Evolutionary conservation across 2,797 vertebrate species (phyloP).

Genomic region (Peromyscus attwateri): DNA sequence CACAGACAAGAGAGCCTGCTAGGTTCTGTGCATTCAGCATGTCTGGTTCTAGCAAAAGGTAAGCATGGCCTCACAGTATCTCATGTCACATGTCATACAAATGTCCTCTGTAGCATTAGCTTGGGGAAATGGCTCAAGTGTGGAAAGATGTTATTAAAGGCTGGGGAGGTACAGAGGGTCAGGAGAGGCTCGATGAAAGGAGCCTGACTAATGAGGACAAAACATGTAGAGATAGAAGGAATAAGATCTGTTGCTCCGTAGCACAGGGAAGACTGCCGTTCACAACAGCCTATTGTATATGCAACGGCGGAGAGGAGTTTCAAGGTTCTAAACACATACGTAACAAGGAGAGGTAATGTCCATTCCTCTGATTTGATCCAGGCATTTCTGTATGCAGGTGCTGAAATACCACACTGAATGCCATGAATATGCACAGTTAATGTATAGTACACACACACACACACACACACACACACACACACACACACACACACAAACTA

Average conservation of each 20-base stretch:
- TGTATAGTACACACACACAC: no score
- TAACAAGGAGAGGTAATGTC: background rate
- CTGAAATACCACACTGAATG: background rate
- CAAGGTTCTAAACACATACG: background rate
- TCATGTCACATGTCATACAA: background rate
- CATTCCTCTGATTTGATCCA: background rate
- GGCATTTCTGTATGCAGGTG: background rate
- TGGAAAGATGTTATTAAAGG: background rate
- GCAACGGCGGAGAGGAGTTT: background rate
- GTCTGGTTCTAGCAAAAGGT: background rate
- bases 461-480: background rate
- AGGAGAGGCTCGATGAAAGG: background rate
- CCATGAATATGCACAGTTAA: background rate
- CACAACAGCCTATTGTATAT: background rate
- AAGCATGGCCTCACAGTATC: background rate
- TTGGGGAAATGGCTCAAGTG: background rate
- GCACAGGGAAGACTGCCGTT: background rate
- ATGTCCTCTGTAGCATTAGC: background rate
- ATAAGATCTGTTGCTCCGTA: background rate
- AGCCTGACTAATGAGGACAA: background rate
- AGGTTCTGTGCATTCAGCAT: background rate
- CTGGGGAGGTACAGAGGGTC: background rate
- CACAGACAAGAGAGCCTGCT: background rate
- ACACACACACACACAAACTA: background rate
- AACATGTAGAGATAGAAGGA: background rate